A percentile compares a stretch with the other conserved stretches of the same genome.
Conservation (phyloP, 2,888 invertebrate species). For the Acanthoscelides obtectus region DNA sequence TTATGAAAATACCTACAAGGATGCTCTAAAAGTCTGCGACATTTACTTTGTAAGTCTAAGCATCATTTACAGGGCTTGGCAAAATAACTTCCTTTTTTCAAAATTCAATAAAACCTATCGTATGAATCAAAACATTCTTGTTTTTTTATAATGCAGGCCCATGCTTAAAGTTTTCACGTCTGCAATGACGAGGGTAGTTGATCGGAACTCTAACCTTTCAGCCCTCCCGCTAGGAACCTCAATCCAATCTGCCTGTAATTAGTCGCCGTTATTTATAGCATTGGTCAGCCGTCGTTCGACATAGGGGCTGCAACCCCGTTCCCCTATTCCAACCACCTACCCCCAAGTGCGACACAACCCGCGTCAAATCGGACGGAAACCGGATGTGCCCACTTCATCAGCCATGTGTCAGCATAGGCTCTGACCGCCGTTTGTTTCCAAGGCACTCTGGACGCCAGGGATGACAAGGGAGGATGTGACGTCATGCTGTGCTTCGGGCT, state of each 20-base stretch:
- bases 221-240: not conserved
- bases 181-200: not conserved
- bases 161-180: too few relatives aligned
- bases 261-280: not conserved
- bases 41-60: too few relatives aligned
- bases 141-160: too few relatives aligned
- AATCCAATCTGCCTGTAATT: not conserved
- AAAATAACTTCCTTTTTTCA: too few relatives aligned
- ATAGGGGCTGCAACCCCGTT: not conserved
- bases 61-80: too few relatives aligned
- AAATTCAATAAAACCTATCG: too few relatives aligned
- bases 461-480: not conserved
- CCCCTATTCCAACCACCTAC: not conserved
- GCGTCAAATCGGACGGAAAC: not conserved
- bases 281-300: not conserved
- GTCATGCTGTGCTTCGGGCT: too few relatives aligned
- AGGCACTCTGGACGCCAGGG: not conserved
- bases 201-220: not conserved
- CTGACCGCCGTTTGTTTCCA: not conserved
- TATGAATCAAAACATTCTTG: too few relatives aligned
- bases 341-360: not conserved
- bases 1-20: too few relatives aligned
- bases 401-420: not conserved
- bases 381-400: not conserved
- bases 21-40: too few relatives aligned